A percentile compares a stretch with the other conserved stretches of the same genome.
Conservation (phyloP, 2,888 invertebrate species). For the Mythimna ferrago region DNA sequence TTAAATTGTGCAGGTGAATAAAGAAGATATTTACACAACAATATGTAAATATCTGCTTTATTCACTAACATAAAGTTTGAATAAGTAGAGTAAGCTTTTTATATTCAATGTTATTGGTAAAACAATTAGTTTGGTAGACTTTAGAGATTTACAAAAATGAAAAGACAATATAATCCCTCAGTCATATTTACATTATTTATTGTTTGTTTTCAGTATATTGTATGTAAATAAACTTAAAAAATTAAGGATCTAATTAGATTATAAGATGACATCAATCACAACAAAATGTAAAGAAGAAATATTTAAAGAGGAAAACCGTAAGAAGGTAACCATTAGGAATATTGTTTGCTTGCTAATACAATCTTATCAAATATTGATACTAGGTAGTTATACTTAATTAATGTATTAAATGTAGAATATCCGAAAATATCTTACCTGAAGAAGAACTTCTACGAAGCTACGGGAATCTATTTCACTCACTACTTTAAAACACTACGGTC, state of each 20-base stretch:
- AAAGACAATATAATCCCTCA: not conserved
- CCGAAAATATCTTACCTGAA: conserved; percentile 74
- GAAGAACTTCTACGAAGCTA: conserved; percentile 73
- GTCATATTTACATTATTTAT: not conserved
- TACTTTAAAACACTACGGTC: conserved; percentile 72
- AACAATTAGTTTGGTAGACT: not conserved
- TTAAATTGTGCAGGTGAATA: not conserved
- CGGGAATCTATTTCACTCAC: conserved; percentile 79
- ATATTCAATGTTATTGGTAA: not conserved
- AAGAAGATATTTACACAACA: too few species aligned
- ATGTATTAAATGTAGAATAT: not conserved
- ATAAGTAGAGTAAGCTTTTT: not conserved
- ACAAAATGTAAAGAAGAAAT: not conserved
- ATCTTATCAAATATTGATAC: not conserved
- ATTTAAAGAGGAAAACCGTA: not conserved
- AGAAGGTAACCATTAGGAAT: not conserved
- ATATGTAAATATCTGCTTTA: not conserved
- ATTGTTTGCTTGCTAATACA: not conserved
- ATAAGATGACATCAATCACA: not conserved
- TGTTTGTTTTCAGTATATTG: not conserved
- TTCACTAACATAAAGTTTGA: not conserved
- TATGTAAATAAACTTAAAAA: not conserved
- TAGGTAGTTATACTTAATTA: too few species aligned
- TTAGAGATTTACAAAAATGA: not conserved
- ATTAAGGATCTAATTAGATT: not conserved